These are phyloP conservation scores for Phymanthus crucifer DNA, from an alignment of 92 coral and sea anemone genomes.

Conservation along the genomic window DNA sequence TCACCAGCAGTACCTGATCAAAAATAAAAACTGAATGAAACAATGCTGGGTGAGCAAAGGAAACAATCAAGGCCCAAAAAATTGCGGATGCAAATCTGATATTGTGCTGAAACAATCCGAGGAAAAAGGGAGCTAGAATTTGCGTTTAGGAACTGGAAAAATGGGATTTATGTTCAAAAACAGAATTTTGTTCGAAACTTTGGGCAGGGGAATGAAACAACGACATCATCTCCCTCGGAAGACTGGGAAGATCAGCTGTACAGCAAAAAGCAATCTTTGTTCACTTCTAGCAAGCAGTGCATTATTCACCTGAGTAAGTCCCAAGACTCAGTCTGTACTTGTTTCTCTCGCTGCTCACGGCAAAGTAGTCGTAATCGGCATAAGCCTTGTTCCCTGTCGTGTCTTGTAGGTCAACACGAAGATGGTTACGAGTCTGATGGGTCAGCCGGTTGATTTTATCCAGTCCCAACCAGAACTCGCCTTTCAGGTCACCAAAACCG, in stretches of 20 bases:
- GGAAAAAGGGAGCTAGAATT: no score
- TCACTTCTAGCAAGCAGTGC: not conserved
- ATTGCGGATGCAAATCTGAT: not conserved
- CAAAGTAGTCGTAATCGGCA: slow-evolving; percentile 34
- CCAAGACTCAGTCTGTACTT: slow-evolving; percentile 36
- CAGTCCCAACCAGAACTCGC: slow-evolving; percentile 44
- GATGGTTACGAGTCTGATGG: slow-evolving; percentile 11
- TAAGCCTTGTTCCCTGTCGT: slow-evolving; percentile 22
- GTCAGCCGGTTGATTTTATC: slow-evolving; percentile 36
- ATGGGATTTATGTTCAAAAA: no score
- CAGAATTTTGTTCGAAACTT: no score
- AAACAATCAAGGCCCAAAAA: not conserved
- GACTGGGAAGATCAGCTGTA: no score
- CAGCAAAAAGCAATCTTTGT: no score
- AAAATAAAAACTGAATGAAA: not conserved
- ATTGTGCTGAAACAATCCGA: no score
- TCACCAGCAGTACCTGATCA: slow-evolving; percentile 46
- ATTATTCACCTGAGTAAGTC: slow-evolving; percentile 25
- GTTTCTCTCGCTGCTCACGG: slow-evolving; percentile 22
- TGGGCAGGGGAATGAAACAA: no score
- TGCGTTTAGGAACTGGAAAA: no score
- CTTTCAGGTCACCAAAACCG: slow-evolving; percentile 40
- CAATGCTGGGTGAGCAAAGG: not conserved
- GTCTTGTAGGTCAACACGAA: slow-evolving; percentile 43
- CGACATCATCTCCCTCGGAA: no score